Evolutionary conservation across 2,797 vertebrate species (phyloP), one percentile per base, ranked within the genome.

Genomic region (Trichosurus vulpecula): DNA sequence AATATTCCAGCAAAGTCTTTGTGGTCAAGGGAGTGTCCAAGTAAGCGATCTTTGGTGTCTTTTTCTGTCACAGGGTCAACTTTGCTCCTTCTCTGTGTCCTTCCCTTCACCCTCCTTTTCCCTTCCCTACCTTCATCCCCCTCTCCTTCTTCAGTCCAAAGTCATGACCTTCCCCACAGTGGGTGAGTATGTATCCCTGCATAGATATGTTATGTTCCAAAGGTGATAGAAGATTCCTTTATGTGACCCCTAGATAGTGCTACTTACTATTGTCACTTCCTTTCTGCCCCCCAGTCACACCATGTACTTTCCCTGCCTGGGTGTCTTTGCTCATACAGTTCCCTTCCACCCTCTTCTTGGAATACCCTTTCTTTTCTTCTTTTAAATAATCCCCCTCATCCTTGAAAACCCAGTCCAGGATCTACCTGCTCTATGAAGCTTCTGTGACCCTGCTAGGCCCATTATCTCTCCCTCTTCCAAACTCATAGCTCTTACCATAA

Each of bases 1-100:
- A 99, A 96, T 99, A 99, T 98, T 99, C 99, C 57, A 99, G 99
- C 97, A 99, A 99, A 96, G 98, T 98, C 95, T 99, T 99, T 97
- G 98, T 99, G 91, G 96, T 99, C 91, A 99, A 99, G 95, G 99
- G 99, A 6, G 52, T 99, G 2, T 97, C 99, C 95, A 99, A 99
- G 99, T 99, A 98, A 98, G 92, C 27, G 6, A 5, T 66, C 54
- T 89, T 54, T 30, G 55, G 16, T 53, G 81, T 57, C 53, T 54
- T 51, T 54, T 35, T 92, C 93, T 90, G 91, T 81, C 66, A 81
- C 66, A 81, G n/a, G 25, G 41, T 51, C 41, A 47, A 47, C 10
- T 87, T 87, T 87, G 22, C 8, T 41, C 22, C 52, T 81, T 47
- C n/a, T 81, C n/a, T 41, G 8, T 41, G n/a, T 41, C 66, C 29